Percentiles rank a stretch among this genome's conserved stretches.
These are phyloP conservation scores for Podiceps cristatus DNA, from an alignment of 2,113 vertebrate species.

Conservation along the genomic window DNA sequence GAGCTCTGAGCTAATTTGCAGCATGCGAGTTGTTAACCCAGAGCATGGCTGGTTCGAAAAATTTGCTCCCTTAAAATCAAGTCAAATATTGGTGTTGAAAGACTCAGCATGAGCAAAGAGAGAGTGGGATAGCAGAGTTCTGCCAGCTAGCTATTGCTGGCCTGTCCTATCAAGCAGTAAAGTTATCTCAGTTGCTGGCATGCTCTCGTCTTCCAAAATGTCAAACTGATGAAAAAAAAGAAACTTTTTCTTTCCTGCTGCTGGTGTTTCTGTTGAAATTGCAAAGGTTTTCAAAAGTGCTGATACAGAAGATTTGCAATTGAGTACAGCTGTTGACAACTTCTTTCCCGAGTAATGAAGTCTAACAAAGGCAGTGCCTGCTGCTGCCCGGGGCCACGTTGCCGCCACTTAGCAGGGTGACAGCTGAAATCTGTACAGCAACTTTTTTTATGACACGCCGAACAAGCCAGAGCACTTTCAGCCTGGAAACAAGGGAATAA, in stretches of 20 bases:
- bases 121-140: neutral
- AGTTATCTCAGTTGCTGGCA: conserved; percentile 6
- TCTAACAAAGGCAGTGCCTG: neutral
- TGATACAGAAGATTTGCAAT: conserved; percentile 20
- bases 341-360: conserved; percentile 22
- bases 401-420: neutral
- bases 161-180: neutral
- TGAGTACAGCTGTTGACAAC: conserved; percentile 19
- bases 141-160: conserved; percentile 11
- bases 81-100: neutral
- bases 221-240: neutral
- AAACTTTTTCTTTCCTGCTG: conserved; percentile 10
- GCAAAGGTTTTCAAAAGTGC: conserved; percentile 39
- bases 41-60: neutral
- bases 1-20: neutral
- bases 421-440: neutral
- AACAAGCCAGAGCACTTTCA: conserved; percentile 20
- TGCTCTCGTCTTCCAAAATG: conserved; percentile 18
- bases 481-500: conserved; percentile 24
- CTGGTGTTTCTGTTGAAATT: conserved; percentile 30
- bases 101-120: neutral
- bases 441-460: neutral
- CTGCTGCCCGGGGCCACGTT: neutral
- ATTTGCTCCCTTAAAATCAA: neutral
- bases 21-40: neutral